These are phyloP conservation scores for Argynnis bischoffii DNA, from an alignment of 2,888 invertebrate genomes.

Conservation along the genomic window DNA sequence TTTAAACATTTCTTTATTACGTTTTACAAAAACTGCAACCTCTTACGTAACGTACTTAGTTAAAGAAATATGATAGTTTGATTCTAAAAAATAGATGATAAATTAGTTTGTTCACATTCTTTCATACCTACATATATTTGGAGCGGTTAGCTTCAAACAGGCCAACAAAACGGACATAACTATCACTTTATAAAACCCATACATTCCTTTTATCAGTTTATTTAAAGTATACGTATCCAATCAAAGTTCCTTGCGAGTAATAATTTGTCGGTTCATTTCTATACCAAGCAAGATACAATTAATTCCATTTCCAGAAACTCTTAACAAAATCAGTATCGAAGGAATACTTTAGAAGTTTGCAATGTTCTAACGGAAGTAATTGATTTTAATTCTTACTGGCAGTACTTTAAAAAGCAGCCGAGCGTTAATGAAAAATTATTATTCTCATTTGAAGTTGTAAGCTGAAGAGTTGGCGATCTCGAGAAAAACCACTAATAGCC, in stretches of 20 bases:
- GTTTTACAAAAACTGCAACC: no score
- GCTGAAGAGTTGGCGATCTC: conserved; percentile 52
- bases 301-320: conserved; percentile 45
- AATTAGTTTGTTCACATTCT: no score
- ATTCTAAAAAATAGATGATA: no score
- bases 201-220: neutral
- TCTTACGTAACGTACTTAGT: no score
- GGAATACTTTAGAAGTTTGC: conserved; percentile 62
- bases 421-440: conserved; percentile 78
- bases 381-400: conserved; percentile 72
- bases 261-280: conserved; percentile 17
- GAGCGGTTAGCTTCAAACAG: no score
- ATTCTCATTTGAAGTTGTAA: conserved; percentile 63
- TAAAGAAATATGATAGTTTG: no score
- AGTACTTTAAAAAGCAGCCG: conserved; percentile 63
- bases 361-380: conserved; percentile 66
- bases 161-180: no score
- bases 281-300: conserved; percentile 28
- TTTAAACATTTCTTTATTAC: no score
- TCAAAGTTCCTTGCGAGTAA: neutral
- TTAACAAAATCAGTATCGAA: conserved; percentile 50
- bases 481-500: conserved; percentile 61
- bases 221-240: neutral
- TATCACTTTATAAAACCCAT: neutral
- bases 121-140: no score